Base-by-base conservation (phyloP, 1,140 invertebrate species). In the Drosophila jambulina region DNA sequence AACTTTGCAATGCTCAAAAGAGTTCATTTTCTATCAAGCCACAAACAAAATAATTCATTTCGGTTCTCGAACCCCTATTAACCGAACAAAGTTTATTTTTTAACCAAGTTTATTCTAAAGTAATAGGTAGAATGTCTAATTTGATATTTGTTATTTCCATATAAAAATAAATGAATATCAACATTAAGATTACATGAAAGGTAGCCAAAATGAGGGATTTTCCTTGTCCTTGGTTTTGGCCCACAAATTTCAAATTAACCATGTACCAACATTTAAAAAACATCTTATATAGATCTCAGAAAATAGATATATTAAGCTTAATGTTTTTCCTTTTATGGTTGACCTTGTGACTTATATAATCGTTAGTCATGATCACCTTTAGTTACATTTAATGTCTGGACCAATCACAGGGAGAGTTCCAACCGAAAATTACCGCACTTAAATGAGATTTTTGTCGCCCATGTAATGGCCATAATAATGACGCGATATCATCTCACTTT, bases 401-500 rank as follows among this genome's bases (percentile, higher is more conserved):
- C 23, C 43, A n/a, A n/a, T 46, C 29, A 15, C 15, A 10, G 29
- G n/a, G 4, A 69, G 19, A 64, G 34, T 15, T 42, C 56, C 25
- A 64, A 25, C 58, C 17, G 21, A 59, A 34, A 62, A 65, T 65
- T 62, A 45, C 38, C 48, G 0, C 40, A 51, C 38, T n/a, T 21
- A 43, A 68, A 56, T 45, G 36, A 38, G 23, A 17, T 68, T 56
- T 61, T 63, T 53, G 27, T 54, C 46, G 62, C 36, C 27, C 17
- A 2, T 34, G 27, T 36, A 42, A 32, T 64, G 46, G 40, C 36
- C 29, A 42, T 68, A 70, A 70, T 70, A 38, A 68, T 8, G 12
- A 32, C 1, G 27, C 38, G 62, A 70, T 70, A 70, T 70, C 32
- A 70, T 70, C 67, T 45, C 29, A 34, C 15, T 42, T 32, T 77